phyloP scores from a whole-genome alignment of 2,888 invertebrate genomes.

The Cyclophora punctaria region DNA sequence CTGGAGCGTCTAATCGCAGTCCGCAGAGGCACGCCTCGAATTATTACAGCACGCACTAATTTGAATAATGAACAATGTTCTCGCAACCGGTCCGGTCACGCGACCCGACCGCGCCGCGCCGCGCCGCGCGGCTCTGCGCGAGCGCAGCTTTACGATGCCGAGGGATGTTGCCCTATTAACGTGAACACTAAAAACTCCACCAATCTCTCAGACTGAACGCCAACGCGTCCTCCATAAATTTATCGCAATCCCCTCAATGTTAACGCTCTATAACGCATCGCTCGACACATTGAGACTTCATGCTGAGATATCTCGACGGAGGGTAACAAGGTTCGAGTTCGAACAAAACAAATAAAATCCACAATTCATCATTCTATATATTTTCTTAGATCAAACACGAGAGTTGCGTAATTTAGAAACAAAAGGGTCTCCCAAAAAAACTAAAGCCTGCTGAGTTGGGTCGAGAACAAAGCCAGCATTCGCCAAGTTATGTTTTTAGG shows the following conservation, averaged over 20 bases:
- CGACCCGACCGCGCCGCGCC: conserved; percentile 27
- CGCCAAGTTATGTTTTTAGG: conserved; percentile 53
- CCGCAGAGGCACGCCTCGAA: conserved; percentile 48
- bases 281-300: conserved; percentile 14
- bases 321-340: conserved; percentile 7
- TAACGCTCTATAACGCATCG: conserved; percentile 21
- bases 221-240: conserved; percentile 20
- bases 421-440: conserved; percentile 56
- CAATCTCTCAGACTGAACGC: conserved; percentile 28
- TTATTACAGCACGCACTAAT: conserved; percentile 67
- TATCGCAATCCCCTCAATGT: conserved; percentile 11
- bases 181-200: conserved; percentile 33
- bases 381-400: conserved; percentile 48
- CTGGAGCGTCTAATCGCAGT: conserved; percentile 35
- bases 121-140: conserved; percentile 22
- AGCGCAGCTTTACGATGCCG: conserved; percentile 38
- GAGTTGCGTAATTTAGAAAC: conserved; percentile 66
- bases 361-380: conserved; percentile 44
- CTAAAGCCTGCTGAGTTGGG: conserved; percentile 49
- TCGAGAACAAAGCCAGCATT: conserved; percentile 54
- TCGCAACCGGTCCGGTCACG: conserved; percentile 62
- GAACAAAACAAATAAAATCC: conserved; percentile 23
- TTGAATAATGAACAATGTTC: conserved; percentile 71
- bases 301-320: conserved; percentile 5
- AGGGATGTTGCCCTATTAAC: conserved; percentile 37